Evolutionary conservation across 1,140 invertebrate genomes (phyloP), one percentile per base, ranked within the genome.

Genomic region (Odontomachus brunneus): DNA sequence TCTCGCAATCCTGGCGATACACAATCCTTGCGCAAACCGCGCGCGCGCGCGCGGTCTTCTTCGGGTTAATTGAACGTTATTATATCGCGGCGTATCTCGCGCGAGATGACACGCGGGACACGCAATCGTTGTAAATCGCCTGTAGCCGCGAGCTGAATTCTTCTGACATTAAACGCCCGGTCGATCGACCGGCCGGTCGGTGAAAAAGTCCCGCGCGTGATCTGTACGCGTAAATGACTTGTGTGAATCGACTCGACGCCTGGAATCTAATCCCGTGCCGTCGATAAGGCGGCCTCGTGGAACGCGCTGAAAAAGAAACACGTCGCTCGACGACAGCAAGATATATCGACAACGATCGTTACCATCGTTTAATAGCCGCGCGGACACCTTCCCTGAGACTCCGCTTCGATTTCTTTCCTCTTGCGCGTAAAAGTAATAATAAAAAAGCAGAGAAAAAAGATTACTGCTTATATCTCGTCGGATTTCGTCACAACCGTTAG

Each of bases 391-490:
- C 24, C 65, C 75, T 49, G 57, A 69, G 55, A 22, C 49, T 11
- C 29, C n/a, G 17, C 24, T n/a, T 69, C 15, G 57, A 33, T 73
- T 12, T 24, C 60, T 81, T 60, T 17, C 57, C 15, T n/a, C n/a
- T 44, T 17, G 29, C 44, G 3, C 73, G n/a, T 15, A 63, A n/a
- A 15, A 24, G 29, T 29, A 19, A 62, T n/a, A 24, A 17, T n/a
- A n/a, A n/a, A n/a, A n/a, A n/a, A n/a, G n/a, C n/a, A n/a, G n/a
- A n/a, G n/a, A 78, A 82, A 83, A 76, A 83, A 44, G 55, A 51
- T 69, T 67, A 78, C 85, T 57, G 26, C 57, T 83, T 85, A 83
- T 85, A 84, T 84, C 67, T 86, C 85, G 78, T 71, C 24, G 12
- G 65, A 72, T 87, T 80, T 55, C 74, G 38, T 74, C 72, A 72